Conservation (phyloP, 2,797 vertebrate species). For the Falco naumanni region DNA sequence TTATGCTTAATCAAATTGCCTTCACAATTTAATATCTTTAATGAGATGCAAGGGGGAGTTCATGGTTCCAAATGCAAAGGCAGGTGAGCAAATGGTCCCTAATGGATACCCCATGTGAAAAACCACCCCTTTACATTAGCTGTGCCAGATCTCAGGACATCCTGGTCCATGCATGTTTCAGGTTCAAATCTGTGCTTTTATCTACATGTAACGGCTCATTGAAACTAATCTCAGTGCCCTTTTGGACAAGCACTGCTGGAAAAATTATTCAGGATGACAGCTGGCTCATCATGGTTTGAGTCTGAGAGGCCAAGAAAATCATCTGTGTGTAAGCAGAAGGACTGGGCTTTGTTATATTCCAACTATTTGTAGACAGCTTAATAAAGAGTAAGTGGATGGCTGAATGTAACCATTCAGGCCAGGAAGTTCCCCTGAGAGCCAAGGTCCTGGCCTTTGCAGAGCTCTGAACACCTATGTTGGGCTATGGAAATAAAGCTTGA, state of each 20-base stretch:
- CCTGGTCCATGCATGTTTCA: background rate
- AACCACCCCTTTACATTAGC: background rate
- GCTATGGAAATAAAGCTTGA: constrained; percentile 9
- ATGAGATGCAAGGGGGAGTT: background rate
- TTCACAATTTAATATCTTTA: background rate
- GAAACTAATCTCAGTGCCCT: background rate
- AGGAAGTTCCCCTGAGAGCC: background rate
- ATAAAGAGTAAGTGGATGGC: background rate
- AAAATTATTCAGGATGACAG: constrained; percentile 25
- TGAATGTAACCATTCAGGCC: constrained; percentile 15
- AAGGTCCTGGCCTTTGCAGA: background rate
- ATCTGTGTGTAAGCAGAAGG: constrained; percentile 19
- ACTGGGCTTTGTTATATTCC: constrained; percentile 1
- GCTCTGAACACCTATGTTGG: background rate
- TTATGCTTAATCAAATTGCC: background rate
- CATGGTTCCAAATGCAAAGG: background rate
- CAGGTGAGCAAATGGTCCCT: background rate
- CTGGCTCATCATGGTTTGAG: background rate
- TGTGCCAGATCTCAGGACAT: background rate
- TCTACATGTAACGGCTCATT: background rate
- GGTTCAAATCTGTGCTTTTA: background rate
- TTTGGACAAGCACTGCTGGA: background rate
- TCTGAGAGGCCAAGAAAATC: constrained; percentile 55
- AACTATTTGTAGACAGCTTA: constrained; percentile 17
- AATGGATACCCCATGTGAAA: background rate